Evolutionary conservation across 2,113 vertebrate genomes (phyloP), one percentile per base, ranked within the genome.

Genomic region (Gadus chalcogrammus): DNA sequence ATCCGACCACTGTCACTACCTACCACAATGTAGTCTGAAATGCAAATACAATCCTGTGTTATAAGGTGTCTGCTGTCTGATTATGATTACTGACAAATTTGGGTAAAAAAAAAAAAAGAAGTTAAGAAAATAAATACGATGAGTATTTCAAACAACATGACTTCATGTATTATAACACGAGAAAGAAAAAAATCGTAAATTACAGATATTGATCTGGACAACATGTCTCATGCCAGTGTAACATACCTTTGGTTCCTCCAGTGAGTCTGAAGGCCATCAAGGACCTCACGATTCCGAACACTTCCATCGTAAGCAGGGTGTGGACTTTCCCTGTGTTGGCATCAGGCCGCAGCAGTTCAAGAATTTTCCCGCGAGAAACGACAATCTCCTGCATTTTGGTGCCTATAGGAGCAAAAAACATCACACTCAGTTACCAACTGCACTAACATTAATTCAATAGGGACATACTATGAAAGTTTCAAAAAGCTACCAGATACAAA

Each of bases 241-340:
- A 63, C 67, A 6, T 27, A 93, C 93, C 93, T 85, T 99, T 99
- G 64, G 96, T 99, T 18, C 97, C 97, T 70, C 97, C 97, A 0
- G 97, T 99, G 70, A 99, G 91, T 69, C 97, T 90, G 67, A 99
- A 99, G 55, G 97, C 97, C 97, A 99, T 99, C 67, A 99, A 93
- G 3, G 97, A 99, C 0, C 97, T 91, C 20, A 99, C 90, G 15
- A 99, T 94, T 35, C 97, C 97, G 0, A 99, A 99, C 66, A 98
- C 96, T 78, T 99, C 97, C 89, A 99, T 94, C 0, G 97, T 99
- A 66, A 99, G 93, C 42, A 99, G 88, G 0, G 97, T 99, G 87
- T 99, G 97, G n/a, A 99, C 97, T 81, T 99, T 99, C 60, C 97
- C 97, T 0, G 96, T 99, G 84, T 99, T 99, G 69, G 97, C 96